Conservation (phyloP, 2,888 invertebrate genomes). For the Drosophila kuntzei region DNA sequence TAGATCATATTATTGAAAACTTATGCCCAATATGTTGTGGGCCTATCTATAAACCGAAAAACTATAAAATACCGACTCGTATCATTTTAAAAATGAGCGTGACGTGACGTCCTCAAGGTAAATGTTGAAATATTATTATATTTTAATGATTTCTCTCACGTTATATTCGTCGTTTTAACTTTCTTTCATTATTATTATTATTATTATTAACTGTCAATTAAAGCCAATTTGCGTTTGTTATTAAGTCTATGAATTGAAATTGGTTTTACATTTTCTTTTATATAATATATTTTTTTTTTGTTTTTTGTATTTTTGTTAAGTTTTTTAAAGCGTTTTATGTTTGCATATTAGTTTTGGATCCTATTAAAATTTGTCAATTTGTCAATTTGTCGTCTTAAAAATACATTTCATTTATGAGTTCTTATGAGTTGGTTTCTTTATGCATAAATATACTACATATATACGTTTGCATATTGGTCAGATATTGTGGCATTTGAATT, state of each 20-base stretch:
- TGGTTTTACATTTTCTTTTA: constrained; percentile 8
- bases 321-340: constrained; percentile 40
- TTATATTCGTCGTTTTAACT: background rate
- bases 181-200: background rate
- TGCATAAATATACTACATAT: constrained; percentile 52
- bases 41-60: constrained; percentile 47
- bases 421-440: constrained; percentile 37
- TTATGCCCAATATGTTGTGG: constrained; percentile 11
- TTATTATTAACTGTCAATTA: constrained; percentile 51
- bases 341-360: constrained; percentile 40
- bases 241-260: constrained; percentile 52
- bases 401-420: constrained; percentile 43
- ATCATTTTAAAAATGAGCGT: constrained; percentile 50
- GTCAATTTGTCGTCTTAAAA: constrained; percentile 46
- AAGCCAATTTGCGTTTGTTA: constrained; percentile 69
- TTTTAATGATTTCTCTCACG: background rate
- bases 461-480: constrained; percentile 72
- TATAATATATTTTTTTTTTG: background rate
- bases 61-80: constrained; percentile 28
- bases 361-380: constrained; percentile 62
- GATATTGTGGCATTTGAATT: constrained; percentile 77
- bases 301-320: constrained; percentile 5
- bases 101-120: constrained; percentile 37
- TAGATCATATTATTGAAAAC: constrained; percentile 19
- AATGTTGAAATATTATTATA: constrained; percentile 32